Base-by-base conservation (phyloP, 1,140 invertebrate species). In the Cydia strobilella region DNA sequence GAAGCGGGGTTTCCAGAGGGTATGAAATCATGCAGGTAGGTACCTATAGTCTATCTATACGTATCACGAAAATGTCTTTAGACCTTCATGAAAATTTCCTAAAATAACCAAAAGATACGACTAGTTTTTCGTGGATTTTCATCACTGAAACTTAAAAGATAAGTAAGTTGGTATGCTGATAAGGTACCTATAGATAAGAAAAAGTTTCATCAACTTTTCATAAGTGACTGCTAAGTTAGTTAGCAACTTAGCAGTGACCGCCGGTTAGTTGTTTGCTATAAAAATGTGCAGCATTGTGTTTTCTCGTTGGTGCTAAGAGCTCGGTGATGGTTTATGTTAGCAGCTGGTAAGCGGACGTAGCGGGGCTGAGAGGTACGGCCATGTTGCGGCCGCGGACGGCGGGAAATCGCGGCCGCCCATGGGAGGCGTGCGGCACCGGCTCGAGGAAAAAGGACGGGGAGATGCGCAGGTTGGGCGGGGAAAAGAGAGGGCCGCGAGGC, bases 361-460 rank as follows among this genome's bases (percentile, higher is more conserved):
- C 79, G 79, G 80, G 23, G 63, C 63, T 18, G 79, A 77, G 77
- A 78, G 82, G 77, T 86, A 87, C 89, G 89, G 90, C 90, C 90
- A 92, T 92, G 89, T 92, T 92, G 88, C 87, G 86, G 84, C 83
- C 82, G 78, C 80, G 71, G 78, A 80, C 82, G 86, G 87, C 84
- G 88, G 88, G 84, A 90, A 91, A 90, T 81, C 88, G 86, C 90
- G 83, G 90, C 89, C 90, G 90, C 90, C 90, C 90, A 92, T 89
- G 88, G 90, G 87, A 90, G 90, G 90, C 87, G 90, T 87, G 84
- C 86, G 86, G 82, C 86, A 84, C 81, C 77, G 76, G 78, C 77
- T 75, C 77, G 84, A 69, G 80, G 54, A 84, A 90, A 80, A 76
- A 81, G 87, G 87, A 91, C 78, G 77, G 82, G 45, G 74, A 72